These are phyloP conservation scores for Leptopterna dolabrata DNA, from an alignment of 2,888 invertebrate species.

Conservation along the genomic window DNA sequence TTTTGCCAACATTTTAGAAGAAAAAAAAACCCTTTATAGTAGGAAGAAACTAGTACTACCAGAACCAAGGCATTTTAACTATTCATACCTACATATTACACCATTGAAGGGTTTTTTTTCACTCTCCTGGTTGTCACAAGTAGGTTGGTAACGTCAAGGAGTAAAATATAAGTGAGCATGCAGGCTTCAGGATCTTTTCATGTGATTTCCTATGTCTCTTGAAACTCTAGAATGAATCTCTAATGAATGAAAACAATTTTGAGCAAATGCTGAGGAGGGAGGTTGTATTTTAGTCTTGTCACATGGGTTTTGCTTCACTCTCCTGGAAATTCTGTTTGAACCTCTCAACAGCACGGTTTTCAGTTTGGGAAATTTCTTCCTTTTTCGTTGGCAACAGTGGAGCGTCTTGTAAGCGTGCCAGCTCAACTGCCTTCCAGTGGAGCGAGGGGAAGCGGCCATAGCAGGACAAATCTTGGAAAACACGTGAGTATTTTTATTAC, in stretches of 20 bases:
- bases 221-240: neutral
- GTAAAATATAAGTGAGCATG: neutral
- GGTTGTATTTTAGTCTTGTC: neutral
- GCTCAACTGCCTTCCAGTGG: neutral
- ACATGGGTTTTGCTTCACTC: neutral
- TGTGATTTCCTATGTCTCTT: neutral
- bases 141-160: neutral
- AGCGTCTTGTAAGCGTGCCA: neutral
- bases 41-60: neutral
- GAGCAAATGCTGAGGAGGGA: neutral
- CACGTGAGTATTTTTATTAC: neutral
- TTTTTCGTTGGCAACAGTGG: neutral
- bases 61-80: neutral
- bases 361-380: neutral
- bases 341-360: neutral
- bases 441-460: neutral
- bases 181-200: neutral
- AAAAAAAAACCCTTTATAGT: neutral
- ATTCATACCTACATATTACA: neutral
- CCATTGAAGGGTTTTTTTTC: neutral
- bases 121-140: neutral
- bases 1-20: neutral
- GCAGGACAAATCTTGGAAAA: neutral
- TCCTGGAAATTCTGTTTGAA: neutral
- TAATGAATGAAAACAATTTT: neutral